Conservation (phyloP, 1,140 invertebrate genomes). For the Drosophila hydei region DNA sequence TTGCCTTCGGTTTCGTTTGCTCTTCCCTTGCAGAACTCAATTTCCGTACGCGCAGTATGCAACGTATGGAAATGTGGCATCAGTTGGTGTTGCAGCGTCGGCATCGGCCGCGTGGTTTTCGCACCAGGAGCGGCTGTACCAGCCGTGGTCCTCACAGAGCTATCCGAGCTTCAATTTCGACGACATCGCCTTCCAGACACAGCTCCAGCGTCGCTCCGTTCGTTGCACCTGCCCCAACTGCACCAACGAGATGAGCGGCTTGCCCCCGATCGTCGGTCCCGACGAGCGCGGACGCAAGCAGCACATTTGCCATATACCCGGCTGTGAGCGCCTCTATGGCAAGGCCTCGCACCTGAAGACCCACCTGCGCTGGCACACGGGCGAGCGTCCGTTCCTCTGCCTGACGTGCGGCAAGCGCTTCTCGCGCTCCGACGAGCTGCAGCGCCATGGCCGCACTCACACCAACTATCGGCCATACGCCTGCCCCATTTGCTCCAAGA, state of each 20-base stretch:
- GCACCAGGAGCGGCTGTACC: conserved; percentile 77
- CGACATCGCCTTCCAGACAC: conserved; percentile 80
- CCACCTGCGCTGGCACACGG: conserved; percentile 93
- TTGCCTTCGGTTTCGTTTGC: neutral
- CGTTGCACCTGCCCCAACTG: conserved; percentile 90
- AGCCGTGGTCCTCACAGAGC: conserved; percentile 77
- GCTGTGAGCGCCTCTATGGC: conserved; percentile 96
- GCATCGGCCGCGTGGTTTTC: conserved; percentile 75
- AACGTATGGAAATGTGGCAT: conserved; percentile 71
- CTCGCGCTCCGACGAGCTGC: conserved; percentile 94
- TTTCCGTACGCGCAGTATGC: conserved; percentile 82
- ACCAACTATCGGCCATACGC: conserved; percentile 93
- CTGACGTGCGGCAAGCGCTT: conserved; percentile 93
- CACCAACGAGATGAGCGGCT: conserved; percentile 87
- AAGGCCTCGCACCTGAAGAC: conserved; percentile 96
- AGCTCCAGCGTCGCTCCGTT: conserved; percentile 84
- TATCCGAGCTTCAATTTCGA: conserved; percentile 80
- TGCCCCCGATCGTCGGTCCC: conserved; percentile 86
- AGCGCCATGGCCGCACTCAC: conserved; percentile 92
- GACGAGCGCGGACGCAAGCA: conserved; percentile 88
- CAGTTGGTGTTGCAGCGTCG: conserved; percentile 59
- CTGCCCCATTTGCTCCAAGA: conserved; percentile 90
- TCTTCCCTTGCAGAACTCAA: conserved; percentile 60
- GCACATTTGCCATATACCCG: conserved; percentile 95
- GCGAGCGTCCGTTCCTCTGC: conserved; percentile 91